Conservation (phyloP, 2,888 invertebrate species). For the Sclerodermus sp. region DNA sequence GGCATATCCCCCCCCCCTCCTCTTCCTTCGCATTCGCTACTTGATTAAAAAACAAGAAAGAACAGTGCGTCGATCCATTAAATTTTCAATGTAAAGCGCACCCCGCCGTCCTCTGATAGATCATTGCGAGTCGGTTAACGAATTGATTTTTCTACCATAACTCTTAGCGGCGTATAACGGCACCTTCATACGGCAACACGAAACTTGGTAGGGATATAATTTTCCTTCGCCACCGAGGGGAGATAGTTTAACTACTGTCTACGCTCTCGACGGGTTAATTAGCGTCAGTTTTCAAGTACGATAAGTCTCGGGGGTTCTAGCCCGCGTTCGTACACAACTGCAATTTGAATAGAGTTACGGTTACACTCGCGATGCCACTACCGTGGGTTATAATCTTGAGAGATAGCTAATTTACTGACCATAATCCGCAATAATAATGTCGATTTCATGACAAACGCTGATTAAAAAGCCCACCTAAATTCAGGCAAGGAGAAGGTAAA, state of each 20-base stretch:
- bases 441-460: too few relatives aligned
- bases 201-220: constrained; percentile 16
- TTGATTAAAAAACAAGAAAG: too few relatives aligned
- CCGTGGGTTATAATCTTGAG: constrained; percentile 16
- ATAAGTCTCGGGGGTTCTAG: constrained; percentile 31
- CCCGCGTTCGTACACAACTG: constrained; percentile 21
- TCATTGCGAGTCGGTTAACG: constrained; percentile 3
- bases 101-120: neutral
- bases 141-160: constrained; percentile 9
- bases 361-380: constrained; percentile 26
- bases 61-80: too few relatives aligned
- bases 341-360: constrained; percentile 34
- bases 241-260: constrained; percentile 27
- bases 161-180: constrained; percentile 4
- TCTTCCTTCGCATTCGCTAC: constrained; percentile 20
- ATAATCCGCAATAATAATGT: too few relatives aligned
- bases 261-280: constrained; percentile 28
- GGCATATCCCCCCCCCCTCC: constrained; percentile 31
- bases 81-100: too few relatives aligned
- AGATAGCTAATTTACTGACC: constrained; percentile 6
- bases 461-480: too few relatives aligned
- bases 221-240: constrained; percentile 19
- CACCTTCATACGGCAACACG: constrained; percentile 1
- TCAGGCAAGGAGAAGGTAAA: too few relatives aligned
- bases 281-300: constrained; percentile 36